Base-by-base conservation (phyloP, 2,888 invertebrate species). In the Tridacna gigas region DNA sequence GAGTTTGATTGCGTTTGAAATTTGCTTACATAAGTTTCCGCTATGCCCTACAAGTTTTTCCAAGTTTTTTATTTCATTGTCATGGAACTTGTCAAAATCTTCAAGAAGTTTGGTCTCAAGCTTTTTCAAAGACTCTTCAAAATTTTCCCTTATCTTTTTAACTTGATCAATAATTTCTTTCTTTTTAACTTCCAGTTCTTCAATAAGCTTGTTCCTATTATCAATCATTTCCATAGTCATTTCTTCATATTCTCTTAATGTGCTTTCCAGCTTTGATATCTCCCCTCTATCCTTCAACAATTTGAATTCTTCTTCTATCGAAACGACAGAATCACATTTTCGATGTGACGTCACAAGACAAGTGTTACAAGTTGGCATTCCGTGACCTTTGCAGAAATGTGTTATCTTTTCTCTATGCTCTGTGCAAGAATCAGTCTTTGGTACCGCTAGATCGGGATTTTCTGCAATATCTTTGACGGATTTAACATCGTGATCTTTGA, bases 21-120 rank as follows among this genome's bases (percentile, higher is more conserved):
- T 84, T 67, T 80, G 82, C 65, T 86, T 86, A 5, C 79, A 74
- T 7, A 84, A 63, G 63, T 86, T 86, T 67, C 84, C 86, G 47
- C 82, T 82, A 15, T 84, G 69, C 11, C n/a, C 25, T 13, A 80
- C 74, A 11, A 82, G 37, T 13, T 60, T 63, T 5, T 67, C 48
- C 15, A 86, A 66, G 15, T 86, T 48, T 51, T 82, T 73, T 13
- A 84, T 78, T 73, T 86, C 82, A 0, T 48, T 25, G 13, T 60
- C 51, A 65, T 86, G 86, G 25, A 79, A 77, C 37, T 73, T 75
- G 13, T 84, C 80, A 66, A 86, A 84, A 22, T 82, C 84, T 11
- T 73, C 22, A 11, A 86, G 51, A 11, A 86, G 73, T 47, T 80
- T 82, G 11, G 67, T 78, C 76, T 84, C 82, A 25, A 86, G 77